These are phyloP conservation scores for Gymnothorax javanicus DNA, from an alignment of 2,797 vertebrate genomes.

Conservation along the genomic window DNA sequence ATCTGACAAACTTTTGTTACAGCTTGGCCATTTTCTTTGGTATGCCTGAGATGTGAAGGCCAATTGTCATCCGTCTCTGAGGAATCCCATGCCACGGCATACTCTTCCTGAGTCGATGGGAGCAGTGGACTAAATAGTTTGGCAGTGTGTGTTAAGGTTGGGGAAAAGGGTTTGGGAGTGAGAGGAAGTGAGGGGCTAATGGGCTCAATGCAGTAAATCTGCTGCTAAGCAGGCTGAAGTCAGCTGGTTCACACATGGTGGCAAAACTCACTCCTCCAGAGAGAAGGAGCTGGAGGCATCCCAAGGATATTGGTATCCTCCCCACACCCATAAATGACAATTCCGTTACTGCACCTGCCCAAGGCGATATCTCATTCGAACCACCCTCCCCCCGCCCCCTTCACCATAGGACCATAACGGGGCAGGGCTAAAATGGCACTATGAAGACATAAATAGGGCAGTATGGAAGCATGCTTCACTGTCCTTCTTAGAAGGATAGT, in stretches of 20 bases:
- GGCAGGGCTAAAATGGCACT: neutral
- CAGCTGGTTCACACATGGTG: neutral
- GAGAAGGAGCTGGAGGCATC: neutral
- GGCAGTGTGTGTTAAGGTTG: no score
- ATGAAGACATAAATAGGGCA: neutral
- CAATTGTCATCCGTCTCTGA: no score
- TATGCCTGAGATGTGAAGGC: neutral
- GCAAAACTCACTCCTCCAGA: neutral
- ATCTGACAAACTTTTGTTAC: neutral
- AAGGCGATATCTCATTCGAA: neutral
- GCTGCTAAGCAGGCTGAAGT: neutral
- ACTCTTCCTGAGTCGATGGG: no score
- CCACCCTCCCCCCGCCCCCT: neutral
- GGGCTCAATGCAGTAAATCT: constrained; percentile 2
- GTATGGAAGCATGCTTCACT: constrained; percentile 6
- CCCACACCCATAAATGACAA: neutral
- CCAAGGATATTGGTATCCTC: neutral
- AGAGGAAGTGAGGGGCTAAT: neutral
- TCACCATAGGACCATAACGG: neutral
- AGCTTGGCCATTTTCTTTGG: neutral
- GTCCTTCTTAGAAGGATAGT: neutral
- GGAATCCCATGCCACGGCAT: no score
- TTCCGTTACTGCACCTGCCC: constrained; percentile 15
- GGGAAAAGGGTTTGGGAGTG: neutral
- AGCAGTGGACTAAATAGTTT: no score